Percentiles rank a stretch among this genome's conserved stretches.
Evolutionary conservation across 2,113 vertebrate genomes (phyloP).

Genomic region (Cyprinodon brontotheroides): DNA sequence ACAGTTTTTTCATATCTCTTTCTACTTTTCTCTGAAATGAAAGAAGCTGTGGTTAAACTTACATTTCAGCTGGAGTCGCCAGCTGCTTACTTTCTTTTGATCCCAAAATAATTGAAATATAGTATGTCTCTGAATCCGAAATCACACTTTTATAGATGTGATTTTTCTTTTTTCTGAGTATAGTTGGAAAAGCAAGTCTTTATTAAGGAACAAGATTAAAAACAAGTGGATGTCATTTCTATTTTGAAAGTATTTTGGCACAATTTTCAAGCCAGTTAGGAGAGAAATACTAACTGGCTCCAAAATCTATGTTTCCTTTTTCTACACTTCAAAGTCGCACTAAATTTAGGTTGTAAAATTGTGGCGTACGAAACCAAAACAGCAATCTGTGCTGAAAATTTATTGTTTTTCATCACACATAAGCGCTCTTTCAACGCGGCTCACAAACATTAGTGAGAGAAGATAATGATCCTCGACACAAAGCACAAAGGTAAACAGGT

Average conservation of each 20-base stretch:
- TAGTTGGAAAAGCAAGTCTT: background rate
- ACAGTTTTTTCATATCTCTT: too few species aligned
- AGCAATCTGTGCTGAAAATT: background rate
- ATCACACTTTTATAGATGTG: too few species aligned
- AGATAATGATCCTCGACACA: background rate
- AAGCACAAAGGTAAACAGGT: background rate
- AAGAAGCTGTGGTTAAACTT: too few species aligned
- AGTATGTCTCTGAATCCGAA: background rate
- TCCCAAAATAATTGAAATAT: too few species aligned
- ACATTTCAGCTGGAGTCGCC: too few species aligned
- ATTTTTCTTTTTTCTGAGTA: background rate
- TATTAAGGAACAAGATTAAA: background rate
- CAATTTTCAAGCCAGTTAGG: too few species aligned
- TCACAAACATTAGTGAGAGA: slow-evolving; percentile 1
- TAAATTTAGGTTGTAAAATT: background rate
- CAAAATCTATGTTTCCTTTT: background rate
- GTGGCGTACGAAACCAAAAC: background rate
- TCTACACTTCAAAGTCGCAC: background rate
- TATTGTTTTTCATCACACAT: background rate
- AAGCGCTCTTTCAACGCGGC: background rate
- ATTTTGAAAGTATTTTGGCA: too few species aligned
- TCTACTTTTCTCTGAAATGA: too few species aligned
- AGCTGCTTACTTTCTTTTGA: too few species aligned
- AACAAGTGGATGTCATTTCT: too few species aligned
- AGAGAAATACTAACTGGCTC: background rate